Conservation (phyloP, 64 coral and sea anemone genomes). For the Platygyra sinensis region DNA sequence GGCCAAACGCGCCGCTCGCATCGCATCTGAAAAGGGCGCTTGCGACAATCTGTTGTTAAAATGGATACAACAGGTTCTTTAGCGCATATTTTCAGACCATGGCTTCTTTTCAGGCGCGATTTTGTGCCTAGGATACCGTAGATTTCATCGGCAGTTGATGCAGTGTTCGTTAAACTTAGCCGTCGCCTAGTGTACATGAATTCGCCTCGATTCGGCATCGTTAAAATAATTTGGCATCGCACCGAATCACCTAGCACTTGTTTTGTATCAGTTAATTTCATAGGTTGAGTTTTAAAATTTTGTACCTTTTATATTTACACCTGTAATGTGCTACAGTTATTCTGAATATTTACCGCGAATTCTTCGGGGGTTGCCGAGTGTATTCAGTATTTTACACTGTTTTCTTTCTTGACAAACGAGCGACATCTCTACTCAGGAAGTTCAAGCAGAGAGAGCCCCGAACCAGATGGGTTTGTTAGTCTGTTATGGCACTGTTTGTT, state of each 20-base stretch:
- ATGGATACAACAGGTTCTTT: background rate
- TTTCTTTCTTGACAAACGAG: constrained; percentile 15
- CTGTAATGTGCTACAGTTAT: background rate
- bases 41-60: background rate
- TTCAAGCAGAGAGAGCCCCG: background rate
- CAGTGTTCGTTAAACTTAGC: background rate
- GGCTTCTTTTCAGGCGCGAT: background rate
- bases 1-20: background rate
- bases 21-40: background rate
- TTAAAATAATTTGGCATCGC: constrained; percentile 45
- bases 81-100: constrained; percentile 4
- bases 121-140: background rate
- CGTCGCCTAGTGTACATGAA: constrained; percentile 23
- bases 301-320: background rate
- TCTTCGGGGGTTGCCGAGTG: background rate
- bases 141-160: background rate
- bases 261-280: background rate
- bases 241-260: constrained; percentile 36
- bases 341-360: background rate
- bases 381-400: constrained; percentile 9
- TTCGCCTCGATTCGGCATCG: constrained; percentile 13
- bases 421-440: constrained; percentile 34
- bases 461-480: constrained; percentile 20
- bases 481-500: background rate
- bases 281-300: background rate